Conservation (phyloP, 1,140 invertebrate species). For the Procambarus virginalis region DNA sequence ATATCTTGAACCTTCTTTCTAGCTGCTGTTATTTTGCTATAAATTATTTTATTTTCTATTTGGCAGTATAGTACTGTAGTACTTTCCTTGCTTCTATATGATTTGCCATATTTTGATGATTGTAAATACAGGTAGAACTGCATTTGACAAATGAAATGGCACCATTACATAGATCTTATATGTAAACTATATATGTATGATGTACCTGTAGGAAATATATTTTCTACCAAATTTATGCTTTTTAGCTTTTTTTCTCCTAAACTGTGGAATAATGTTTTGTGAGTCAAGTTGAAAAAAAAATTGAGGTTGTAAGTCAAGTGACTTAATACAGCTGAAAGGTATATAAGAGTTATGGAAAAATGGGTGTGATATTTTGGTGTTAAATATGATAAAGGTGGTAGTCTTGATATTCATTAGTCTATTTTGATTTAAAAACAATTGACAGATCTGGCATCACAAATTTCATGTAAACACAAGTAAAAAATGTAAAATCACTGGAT, state of each 20-base stretch:
- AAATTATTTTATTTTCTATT: neutral
- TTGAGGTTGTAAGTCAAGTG: too few species aligned
- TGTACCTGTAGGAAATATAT: conserved; percentile 30
- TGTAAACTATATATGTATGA: neutral
- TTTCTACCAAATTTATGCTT: conserved; percentile 1
- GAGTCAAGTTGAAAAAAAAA: too few species aligned
- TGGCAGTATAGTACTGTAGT: neutral
- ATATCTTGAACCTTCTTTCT: neutral
- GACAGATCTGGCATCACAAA: too few species aligned
- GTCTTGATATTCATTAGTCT: too few species aligned
- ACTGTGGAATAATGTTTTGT: too few species aligned
- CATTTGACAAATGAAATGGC: neutral
- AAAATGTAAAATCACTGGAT: too few species aligned
- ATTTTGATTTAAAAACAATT: too few species aligned
- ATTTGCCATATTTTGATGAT: neutral
- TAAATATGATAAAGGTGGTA: too few species aligned
- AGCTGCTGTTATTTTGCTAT: neutral
- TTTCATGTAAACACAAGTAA: too few species aligned
- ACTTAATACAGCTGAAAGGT: too few species aligned
- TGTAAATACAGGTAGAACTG: neutral
- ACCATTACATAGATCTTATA: neutral
- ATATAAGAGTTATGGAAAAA: too few species aligned
- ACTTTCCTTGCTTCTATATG: neutral
- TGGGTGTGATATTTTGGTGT: too few species aligned
- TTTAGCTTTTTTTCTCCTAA: neutral